These are phyloP conservation scores for Phyllotreta cruciferae DNA, from an alignment of 2,888 invertebrate genomes.

Conservation along the genomic window DNA sequence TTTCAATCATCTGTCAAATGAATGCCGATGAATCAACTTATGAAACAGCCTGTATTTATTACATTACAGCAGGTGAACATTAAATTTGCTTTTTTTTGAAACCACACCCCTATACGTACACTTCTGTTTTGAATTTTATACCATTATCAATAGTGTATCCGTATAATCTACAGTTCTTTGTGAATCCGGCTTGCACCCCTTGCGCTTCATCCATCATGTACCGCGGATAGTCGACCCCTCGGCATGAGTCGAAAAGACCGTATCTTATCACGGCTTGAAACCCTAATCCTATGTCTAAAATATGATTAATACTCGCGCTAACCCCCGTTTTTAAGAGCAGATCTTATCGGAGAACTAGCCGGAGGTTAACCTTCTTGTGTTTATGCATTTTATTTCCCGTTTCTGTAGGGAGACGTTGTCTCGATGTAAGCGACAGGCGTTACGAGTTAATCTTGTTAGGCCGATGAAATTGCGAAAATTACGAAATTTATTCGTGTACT, in stretches of 20 bases:
- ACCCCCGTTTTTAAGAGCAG: constrained; percentile 40
- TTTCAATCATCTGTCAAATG: too few relatives aligned
- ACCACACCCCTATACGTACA: neutral
- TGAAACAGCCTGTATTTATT: too few relatives aligned
- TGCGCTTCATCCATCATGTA: constrained; percentile 38
- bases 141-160: constrained; percentile 7
- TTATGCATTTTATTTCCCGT: constrained; percentile 32
- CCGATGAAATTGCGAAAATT: neutral
- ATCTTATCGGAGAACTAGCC: constrained; percentile 37
- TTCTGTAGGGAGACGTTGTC: constrained; percentile 1
- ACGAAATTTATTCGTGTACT: neutral
- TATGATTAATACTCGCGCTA: constrained; percentile 55
- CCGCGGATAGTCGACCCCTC: constrained; percentile 36
- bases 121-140: neutral
- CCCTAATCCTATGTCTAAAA: constrained; percentile 54
- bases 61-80: neutral
- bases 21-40: too few relatives aligned
- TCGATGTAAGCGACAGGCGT: neutral
- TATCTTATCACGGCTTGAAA: constrained; percentile 52
- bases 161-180: constrained; percentile 8
- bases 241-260: constrained; percentile 43
- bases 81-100: too few relatives aligned
- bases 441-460: too few relatives aligned
- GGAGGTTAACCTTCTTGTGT: constrained; percentile 34
- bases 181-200: constrained; percentile 28